Conservation (phyloP, 2,113 vertebrate genomes). For the Diadophis punctatus region DNA sequence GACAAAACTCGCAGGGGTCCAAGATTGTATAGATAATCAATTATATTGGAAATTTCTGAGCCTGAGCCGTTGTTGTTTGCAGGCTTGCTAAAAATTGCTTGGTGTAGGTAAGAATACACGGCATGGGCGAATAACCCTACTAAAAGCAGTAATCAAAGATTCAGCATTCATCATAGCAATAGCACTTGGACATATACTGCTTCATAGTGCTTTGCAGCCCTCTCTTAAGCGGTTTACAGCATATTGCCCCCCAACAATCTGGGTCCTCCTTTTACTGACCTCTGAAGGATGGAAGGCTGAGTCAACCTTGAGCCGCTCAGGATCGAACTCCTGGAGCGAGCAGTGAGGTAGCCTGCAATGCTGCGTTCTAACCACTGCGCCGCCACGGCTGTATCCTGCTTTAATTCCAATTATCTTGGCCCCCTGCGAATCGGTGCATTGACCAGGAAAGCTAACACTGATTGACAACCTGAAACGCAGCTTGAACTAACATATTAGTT, state of each 20-base stretch:
- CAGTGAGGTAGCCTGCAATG: no score
- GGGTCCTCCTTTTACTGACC: no score
- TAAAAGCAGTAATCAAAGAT: not conserved
- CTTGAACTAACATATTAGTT: not conserved
- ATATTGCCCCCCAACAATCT: no score
- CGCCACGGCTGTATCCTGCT: not conserved
- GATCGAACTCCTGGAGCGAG: no score
- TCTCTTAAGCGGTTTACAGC: no score
- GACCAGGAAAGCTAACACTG: constrained; percentile 30
- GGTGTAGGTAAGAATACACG: not conserved
- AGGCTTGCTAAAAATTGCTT: not conserved
- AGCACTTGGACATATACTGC: no score
- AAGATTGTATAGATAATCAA: constrained; percentile 2
- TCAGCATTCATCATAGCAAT: not conserved
- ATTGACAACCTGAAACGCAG: not conserved
- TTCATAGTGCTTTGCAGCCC: no score
- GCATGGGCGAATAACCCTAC: not conserved
- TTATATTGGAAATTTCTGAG: not conserved
- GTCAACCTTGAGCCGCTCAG: no score
- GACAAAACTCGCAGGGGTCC: constrained; percentile 42
- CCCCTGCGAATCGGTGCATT: constrained; percentile 43
- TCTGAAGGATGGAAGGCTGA: no score
- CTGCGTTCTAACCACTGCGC: no score
- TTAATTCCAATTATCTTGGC: constrained; percentile 33
- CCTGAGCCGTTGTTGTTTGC: not conserved